Conservation (phyloP, 2,797 vertebrate species). For the Phoeniculus purpureus region DNA sequence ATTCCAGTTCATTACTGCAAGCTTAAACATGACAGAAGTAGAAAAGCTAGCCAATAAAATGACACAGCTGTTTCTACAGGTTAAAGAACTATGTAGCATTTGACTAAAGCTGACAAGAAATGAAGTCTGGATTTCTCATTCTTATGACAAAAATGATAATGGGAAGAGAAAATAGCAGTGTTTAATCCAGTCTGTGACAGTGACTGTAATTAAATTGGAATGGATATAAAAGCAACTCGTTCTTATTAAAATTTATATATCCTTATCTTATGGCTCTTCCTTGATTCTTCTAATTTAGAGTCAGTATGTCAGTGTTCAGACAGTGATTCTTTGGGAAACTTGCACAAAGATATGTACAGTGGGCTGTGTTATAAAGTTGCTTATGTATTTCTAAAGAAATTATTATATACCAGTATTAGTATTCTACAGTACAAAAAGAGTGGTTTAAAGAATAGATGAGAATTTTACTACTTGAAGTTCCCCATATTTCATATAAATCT, state of each 20-base stretch:
- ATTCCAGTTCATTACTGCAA: conserved; percentile 26
- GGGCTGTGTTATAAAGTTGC: neutral
- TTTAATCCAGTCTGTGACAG: conserved; percentile 54
- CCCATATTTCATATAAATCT: neutral
- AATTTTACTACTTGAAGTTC: conserved; percentile 3
- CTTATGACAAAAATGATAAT: conserved; percentile 45
- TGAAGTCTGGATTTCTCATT: conserved; percentile 47
- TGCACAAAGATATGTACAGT: neutral
- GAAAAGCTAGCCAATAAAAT: conserved; percentile 50
- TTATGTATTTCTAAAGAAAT: neutral
- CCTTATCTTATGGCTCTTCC: neutral
- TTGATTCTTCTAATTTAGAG: neutral
- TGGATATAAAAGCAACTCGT: conserved; percentile 37
- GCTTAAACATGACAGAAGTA: conserved; percentile 15
- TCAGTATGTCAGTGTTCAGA: neutral
- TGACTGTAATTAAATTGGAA: conserved; percentile 54
- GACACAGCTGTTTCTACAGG: conserved; percentile 31
- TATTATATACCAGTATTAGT: neutral
- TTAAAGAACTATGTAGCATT: conserved; percentile 1
- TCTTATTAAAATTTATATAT: conserved; percentile 47
- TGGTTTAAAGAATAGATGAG: neutral
- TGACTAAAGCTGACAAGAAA: conserved; percentile 11
- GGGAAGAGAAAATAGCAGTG: conserved; percentile 51
- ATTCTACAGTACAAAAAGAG: neutral
- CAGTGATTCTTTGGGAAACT: neutral